phyloP scores from a whole-genome alignment of 2,888 invertebrate species.

The Tiliacea citrago region DNA sequence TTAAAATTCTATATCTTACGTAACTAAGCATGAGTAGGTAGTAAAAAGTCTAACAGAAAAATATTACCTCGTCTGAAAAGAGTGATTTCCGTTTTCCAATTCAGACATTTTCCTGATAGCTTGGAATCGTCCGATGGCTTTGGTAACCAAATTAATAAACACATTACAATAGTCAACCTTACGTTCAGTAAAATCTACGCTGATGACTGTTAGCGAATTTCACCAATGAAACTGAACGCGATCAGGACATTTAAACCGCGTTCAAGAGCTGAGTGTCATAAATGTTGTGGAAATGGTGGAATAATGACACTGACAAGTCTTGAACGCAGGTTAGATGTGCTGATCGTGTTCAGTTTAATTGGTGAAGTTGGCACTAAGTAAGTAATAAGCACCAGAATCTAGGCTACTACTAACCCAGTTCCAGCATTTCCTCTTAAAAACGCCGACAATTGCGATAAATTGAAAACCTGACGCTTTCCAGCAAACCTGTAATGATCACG shows the following conservation, averaged over 20 bases:
- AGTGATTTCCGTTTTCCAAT: background rate
- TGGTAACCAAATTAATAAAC: background rate
- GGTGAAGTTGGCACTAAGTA: too few species aligned
- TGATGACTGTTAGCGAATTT: slow-evolving; percentile 3
- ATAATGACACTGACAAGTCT: too few species aligned
- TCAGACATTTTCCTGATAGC: background rate
- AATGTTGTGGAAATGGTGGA: too few species aligned
- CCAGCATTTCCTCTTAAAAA: slow-evolving; percentile 39
- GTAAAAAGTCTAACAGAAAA: too few species aligned
- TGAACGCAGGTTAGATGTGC: too few species aligned
- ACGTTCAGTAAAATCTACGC: background rate
- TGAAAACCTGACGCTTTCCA: slow-evolving; percentile 46
- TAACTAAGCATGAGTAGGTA: too few species aligned
- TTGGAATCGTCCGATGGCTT: background rate
- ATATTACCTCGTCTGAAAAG: background rate
- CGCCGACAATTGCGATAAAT: slow-evolving; percentile 50
- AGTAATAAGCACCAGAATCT: too few species aligned
- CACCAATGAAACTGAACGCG: too few species aligned
- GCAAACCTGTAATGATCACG: slow-evolving; percentile 58
- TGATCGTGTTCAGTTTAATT: too few species aligned
- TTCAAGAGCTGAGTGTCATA: too few species aligned
- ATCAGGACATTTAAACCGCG: too few species aligned
- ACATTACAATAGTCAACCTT: background rate
- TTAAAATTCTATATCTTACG: too few species aligned
- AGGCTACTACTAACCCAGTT: slow-evolving; percentile 47